Percentiles rank a stretch among this genome's conserved stretches.
Evolutionary conservation across 2,797 vertebrate species (phyloP).

Genomic region (Remorina albescens): DNA sequence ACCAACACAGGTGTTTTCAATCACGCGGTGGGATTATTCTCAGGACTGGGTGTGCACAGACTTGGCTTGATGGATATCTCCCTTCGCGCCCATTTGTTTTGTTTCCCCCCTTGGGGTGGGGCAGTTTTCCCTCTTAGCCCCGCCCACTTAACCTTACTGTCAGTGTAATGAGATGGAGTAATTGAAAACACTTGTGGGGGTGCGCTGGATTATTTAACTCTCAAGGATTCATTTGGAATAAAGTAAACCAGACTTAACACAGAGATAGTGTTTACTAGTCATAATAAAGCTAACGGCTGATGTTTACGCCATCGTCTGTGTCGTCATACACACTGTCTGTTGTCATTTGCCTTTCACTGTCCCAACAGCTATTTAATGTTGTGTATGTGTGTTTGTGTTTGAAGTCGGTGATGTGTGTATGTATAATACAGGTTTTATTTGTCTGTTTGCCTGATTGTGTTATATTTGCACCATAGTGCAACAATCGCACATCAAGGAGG

Average conservation of each 20-base stretch:
- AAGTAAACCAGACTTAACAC: conserved; percentile 5
- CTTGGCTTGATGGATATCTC: neutral
- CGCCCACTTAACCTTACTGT: neutral
- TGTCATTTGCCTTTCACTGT: conserved; percentile 43
- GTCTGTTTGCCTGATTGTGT: neutral
- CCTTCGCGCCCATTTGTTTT: neutral
- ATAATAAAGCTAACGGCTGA: neutral
- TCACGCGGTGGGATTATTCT: neutral
- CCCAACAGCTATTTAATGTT: conserved; percentile 37
- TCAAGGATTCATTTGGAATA: conserved; percentile 28
- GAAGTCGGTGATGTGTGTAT: neutral
- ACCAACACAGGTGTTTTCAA: neutral
- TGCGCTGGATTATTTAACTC: conserved; percentile 9
- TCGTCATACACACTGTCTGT: conserved; percentile 1
- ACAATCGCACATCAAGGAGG: neutral
- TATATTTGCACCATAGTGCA: neutral
- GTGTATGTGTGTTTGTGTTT: conserved; percentile 7
- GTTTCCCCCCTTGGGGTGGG: neutral
- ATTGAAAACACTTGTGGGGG: conserved; percentile 1
- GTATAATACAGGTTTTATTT: neutral
- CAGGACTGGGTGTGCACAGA: neutral
- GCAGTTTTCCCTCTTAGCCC: neutral
- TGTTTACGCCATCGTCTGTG: conserved; percentile 14
- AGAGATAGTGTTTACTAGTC: neutral
- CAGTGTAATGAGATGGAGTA: conserved; percentile 6